These are phyloP conservation scores for Cenopis cana DNA, from an alignment of 2,888 invertebrate species.

Conservation along the genomic window DNA sequence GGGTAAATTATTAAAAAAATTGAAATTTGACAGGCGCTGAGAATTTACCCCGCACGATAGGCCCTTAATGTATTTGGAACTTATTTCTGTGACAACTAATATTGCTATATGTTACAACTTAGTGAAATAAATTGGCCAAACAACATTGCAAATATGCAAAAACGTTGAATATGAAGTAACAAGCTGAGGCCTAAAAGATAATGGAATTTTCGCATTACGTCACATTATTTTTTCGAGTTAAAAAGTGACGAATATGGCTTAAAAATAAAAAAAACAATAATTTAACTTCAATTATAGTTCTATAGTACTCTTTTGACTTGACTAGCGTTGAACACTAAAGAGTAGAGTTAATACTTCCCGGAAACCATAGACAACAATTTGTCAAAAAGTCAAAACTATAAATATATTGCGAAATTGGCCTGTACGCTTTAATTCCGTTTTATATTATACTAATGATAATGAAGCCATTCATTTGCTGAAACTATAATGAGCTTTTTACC, in stretches of 20 bases:
- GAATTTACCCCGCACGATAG: too few relatives aligned
- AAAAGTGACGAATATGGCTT: not conserved
- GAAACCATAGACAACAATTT: not conserved
- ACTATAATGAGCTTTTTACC: not conserved
- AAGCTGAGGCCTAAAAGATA: not conserved
- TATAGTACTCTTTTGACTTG: slow-evolving; percentile 29
- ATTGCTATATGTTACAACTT: too few relatives aligned
- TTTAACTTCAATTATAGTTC: not conserved
- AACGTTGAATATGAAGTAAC: too few relatives aligned
- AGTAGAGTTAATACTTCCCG: slow-evolving; percentile 11
- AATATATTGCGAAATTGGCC: slow-evolving; percentile 6
- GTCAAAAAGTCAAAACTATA: not conserved
- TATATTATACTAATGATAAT: not conserved
- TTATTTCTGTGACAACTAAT: too few relatives aligned
- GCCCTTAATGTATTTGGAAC: too few relatives aligned
- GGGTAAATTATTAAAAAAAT: too few relatives aligned
- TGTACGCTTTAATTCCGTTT: not conserved
- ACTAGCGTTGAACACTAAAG: slow-evolving; percentile 29
- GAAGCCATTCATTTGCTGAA: not conserved
- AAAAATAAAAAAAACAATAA: not conserved
- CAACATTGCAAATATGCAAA: too few relatives aligned
- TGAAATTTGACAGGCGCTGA: too few relatives aligned
- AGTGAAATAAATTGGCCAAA: too few relatives aligned
- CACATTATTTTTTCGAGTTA: not conserved
- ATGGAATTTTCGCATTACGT: not conserved